Evolutionary conservation across 2,113 vertebrate genomes (phyloP).

Genomic region (Platichthys flesus): DNA sequence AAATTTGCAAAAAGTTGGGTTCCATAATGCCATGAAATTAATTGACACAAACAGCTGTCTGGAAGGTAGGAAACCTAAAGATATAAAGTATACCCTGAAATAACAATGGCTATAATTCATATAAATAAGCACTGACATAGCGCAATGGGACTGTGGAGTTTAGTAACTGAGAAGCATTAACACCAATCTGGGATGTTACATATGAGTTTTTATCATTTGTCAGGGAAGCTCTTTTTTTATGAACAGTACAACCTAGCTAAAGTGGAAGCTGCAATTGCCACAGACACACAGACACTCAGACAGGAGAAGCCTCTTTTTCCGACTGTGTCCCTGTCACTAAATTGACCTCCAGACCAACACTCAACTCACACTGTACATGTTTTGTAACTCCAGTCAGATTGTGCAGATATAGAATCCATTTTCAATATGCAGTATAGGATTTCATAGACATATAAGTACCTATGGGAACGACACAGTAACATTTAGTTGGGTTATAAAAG

Average conservation of each 20-base stretch:
- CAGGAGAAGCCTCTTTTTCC: background rate
- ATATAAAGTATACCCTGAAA: background rate
- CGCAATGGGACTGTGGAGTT: background rate
- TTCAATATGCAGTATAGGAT: conserved; percentile 38
- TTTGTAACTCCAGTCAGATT: conserved; percentile 47
- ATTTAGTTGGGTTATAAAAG: conserved; percentile 63
- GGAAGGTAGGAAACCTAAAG: background rate
- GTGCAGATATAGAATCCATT: conserved; percentile 55
- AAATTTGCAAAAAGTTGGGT: background rate
- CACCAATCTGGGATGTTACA: background rate
- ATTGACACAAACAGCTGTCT: background rate
- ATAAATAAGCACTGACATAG: conserved; percentile 26
- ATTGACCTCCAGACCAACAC: conserved; percentile 41
- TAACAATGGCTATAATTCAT: conserved; percentile 36
- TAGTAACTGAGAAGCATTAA: conserved; percentile 11
- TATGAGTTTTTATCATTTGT: background rate
- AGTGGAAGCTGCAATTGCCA: conserved; percentile 33
- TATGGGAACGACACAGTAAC: conserved; percentile 52
- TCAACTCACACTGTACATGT: conserved; percentile 16
- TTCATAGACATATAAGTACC: conserved; percentile 57
- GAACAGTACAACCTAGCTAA: conserved; percentile 22
- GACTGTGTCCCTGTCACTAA: conserved; percentile 23
- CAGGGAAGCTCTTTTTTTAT: conserved; percentile 15
- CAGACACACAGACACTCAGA: conserved; percentile 11
- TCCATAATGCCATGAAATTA: background rate